These are phyloP conservation scores for Sebastolobus alascanus DNA, from an alignment of 2,797 vertebrate genomes.

Conservation along the genomic window DNA sequence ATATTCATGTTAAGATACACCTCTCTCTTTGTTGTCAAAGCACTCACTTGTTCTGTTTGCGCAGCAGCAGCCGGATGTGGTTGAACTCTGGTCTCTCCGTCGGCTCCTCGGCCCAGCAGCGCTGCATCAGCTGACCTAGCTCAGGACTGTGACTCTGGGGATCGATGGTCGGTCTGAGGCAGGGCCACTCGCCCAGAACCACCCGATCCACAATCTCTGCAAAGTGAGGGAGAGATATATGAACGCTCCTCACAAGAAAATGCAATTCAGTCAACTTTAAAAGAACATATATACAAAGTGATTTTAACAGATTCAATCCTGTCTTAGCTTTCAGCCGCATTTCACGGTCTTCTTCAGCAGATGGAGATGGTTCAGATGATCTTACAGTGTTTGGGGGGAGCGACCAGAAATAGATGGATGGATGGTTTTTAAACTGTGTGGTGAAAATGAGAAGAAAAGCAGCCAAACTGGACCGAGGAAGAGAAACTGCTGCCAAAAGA, in stretches of 20 bases:
- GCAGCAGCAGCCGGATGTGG: conserved; percentile 90
- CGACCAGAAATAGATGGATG: neutral
- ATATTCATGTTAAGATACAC: too few relatives aligned
- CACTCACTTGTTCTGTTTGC: conserved; percentile 91
- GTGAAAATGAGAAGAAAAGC: neutral
- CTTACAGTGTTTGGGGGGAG: neutral
- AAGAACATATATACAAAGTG: neutral
- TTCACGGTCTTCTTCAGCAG: neutral
- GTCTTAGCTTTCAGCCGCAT: neutral
- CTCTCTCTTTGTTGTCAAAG: neutral
- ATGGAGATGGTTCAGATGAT: neutral
- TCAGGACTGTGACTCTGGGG: conserved; percentile 89
- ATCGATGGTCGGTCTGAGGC: conserved; percentile 87
- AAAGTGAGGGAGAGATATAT: neutral
- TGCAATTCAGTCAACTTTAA: neutral
- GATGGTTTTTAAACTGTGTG: neutral
- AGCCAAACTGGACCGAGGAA: neutral
- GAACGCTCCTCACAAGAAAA: neutral
- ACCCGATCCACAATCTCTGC: conserved; percentile 94
- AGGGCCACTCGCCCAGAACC: conserved; percentile 89
- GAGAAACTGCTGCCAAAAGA: neutral
- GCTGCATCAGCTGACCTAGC: conserved; percentile 93
- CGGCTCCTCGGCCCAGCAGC: conserved; percentile 94
- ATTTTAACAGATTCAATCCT: neutral
- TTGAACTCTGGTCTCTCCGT: conserved; percentile 93